Evolutionary conservation across 2,113 vertebrate species (phyloP).

Genomic region (Gasterosteus aculeatus): DNA sequence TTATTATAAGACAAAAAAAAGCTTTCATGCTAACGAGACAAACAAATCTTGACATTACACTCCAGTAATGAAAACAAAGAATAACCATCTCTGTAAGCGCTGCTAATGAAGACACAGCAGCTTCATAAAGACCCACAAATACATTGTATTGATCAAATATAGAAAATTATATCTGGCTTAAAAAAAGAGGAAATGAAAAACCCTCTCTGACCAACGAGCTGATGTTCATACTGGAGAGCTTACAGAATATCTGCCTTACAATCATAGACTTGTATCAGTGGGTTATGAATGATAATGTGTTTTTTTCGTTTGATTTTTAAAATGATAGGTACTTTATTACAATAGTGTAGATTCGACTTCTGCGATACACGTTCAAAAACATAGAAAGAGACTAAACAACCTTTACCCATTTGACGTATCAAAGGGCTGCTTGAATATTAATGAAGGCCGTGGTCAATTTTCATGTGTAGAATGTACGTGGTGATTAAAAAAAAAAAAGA

Average conservation of each 20-base stretch:
- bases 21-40: slow-evolving; percentile 34
- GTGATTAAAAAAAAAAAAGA: background rate
- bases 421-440: too few relatives aligned
- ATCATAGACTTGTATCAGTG: background rate
- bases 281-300: background rate
- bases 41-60: slow-evolving; percentile 32
- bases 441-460: background rate
- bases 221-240: background rate
- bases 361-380: background rate
- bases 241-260: background rate
- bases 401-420: too few relatives aligned
- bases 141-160: slow-evolving; percentile 27
- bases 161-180: slow-evolving; percentile 15
- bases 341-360: background rate
- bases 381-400: background rate
- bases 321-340: too few relatives aligned
- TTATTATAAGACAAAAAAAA: slow-evolving; percentile 4
- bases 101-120: slow-evolving; percentile 46
- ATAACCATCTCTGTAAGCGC: slow-evolving; percentile 13
- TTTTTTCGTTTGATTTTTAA: background rate
- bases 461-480: background rate
- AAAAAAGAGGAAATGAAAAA: slow-evolving; percentile 9
- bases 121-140: slow-evolving; percentile 3
- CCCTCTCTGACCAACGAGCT: slow-evolving; percentile 3
- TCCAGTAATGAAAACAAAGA: slow-evolving; percentile 37